Evolutionary conservation across 2,797 vertebrate species (phyloP), one percentile per base, ranked within the genome.

Genomic region (Fringilla coelebs): DNA sequence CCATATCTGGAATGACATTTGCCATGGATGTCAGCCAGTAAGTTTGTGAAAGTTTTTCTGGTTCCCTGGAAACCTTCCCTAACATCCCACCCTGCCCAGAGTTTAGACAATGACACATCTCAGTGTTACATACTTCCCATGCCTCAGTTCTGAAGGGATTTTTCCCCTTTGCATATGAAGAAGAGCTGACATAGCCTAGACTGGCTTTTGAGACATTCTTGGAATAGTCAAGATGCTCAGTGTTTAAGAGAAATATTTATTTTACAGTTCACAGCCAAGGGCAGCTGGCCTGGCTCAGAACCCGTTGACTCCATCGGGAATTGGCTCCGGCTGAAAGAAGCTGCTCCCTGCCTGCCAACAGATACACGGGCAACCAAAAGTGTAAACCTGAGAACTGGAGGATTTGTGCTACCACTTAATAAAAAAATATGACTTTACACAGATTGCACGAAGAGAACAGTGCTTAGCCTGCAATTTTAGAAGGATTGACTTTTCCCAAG

Each of bases 1-100:
- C 93, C 90, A 88, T 95, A 96, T 96, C 92, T 89, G 90, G 95
- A 97, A 89, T 89, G 87, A 93, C 93, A 96, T 93, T 96, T 92
- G 89, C 87, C 26, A 10, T 84, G 96, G 82, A 86, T 70, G 87
- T 55, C 85, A 81, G 94, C 90, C 92, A 95, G 1, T 43, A 78
- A 89, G 73, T 94, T 93, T 55, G 89, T 43, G 51, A 96, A 95
- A 93, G 93, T 97, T 96, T 95, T 95, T 58, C 90, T 93, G 72
- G 95, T 85, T 96, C 81, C 96, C 90, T 97, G 87, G 95, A 95
- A 94, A 96, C 94, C 73, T 74, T 80, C 89, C 89, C 89, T 92
- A 94, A 94, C 92, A 92, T 95, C 96, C 93, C 88, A 89, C 92
- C 91, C 93, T 49, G 54, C 89, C 75, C 91, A 28, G 36, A 89